phyloP scores from a whole-genome alignment of 2,797 vertebrate species.

The Pelochelys cantorii region DNA sequence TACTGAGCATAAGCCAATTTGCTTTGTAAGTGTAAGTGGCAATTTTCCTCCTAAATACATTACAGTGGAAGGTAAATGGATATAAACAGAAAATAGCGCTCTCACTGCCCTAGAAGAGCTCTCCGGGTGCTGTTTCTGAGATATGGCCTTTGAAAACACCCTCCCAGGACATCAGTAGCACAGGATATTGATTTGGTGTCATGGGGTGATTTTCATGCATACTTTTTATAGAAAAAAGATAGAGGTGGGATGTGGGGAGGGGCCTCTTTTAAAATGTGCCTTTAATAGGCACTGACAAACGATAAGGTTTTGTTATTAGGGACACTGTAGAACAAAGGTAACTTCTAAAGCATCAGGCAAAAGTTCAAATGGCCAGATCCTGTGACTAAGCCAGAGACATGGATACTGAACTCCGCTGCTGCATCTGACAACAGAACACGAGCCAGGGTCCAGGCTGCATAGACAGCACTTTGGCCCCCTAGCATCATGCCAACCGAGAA shows the following conservation, averaged over 20 bases:
- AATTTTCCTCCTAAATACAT: conserved; percentile 81
- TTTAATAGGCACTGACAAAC: conserved; percentile 54
- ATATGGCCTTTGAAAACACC: conserved; percentile 44
- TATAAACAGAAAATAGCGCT: conserved; percentile 72
- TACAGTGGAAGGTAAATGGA: conserved; percentile 70
- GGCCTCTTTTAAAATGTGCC: conserved; percentile 41
- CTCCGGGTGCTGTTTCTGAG: conserved; percentile 46
- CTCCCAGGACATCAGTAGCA: conserved; percentile 23
- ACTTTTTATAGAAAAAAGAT: conserved; percentile 49
- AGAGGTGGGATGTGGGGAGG: conserved; percentile 35
- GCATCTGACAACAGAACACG: neutral
- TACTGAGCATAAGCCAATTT: conserved; percentile 77
- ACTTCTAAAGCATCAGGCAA: neutral
- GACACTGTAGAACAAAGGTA: neutral
- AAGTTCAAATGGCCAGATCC: neutral
- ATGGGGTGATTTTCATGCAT: conserved; percentile 9
- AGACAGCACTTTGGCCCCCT: neutral
- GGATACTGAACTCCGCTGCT: neutral
- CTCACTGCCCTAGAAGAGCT: conserved; percentile 41
- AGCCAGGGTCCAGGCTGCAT: rapidly evolving
- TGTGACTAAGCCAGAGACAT: neutral
- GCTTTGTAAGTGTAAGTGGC: conserved; percentile 78
- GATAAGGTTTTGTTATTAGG: conserved; percentile 20
- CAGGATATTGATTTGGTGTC: neutral
- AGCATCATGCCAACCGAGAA: neutral